Base-by-base conservation (phyloP, 2,797 vertebrate genomes). In the Streptopelia turtur region DNA sequence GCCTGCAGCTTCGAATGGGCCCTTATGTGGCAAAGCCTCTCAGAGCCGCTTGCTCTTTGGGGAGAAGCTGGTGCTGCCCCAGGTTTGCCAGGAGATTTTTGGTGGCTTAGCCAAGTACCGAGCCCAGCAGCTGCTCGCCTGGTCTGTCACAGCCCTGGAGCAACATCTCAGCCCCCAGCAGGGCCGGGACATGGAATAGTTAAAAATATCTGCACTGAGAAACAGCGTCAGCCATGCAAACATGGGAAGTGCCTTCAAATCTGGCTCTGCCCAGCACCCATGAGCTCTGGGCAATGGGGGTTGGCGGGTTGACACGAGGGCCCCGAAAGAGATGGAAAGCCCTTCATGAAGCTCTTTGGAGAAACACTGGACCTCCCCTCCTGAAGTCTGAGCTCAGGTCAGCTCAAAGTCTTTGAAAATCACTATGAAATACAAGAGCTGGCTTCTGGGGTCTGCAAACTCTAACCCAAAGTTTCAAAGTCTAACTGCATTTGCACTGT, bases 1-100 rank as follows among this genome's bases (percentile, higher is more conserved):
- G 95, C 97, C 94, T 87, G 72, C 89, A 89, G 96, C 96, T 97
- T 97, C 39, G 0, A 94, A 96, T 97, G 96, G 95, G 95, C 81
- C 97, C 97, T 98, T 98, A 97, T 97, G 98, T 97, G 97, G 98
- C 96, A 96, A 98, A 98, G 96, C 96, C 89, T 79, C 95, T 96
- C 86, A 47, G 83, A 96, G 91, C 79, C 53, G 86, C 88, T 92
- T 47, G 66, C 75, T 94, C 96, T 97, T 96, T 79, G 80, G 94
- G 97, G 95, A 96, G 86, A 94, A 95, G 94, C 66, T n/a, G 94
- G 93, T 10, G 4, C 83, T 91, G 77, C 81, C 89, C 89, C 9
- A 59, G 60, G 86, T 80, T 94, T 92, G 71, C 59, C 0, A 0
- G 39, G 63, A 92, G 94, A 96, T 96, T 95, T 96, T 90, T 97